phyloP scores from a whole-genome alignment of 1,140 invertebrate genomes.

The Adoxophyes honmai region DNA sequence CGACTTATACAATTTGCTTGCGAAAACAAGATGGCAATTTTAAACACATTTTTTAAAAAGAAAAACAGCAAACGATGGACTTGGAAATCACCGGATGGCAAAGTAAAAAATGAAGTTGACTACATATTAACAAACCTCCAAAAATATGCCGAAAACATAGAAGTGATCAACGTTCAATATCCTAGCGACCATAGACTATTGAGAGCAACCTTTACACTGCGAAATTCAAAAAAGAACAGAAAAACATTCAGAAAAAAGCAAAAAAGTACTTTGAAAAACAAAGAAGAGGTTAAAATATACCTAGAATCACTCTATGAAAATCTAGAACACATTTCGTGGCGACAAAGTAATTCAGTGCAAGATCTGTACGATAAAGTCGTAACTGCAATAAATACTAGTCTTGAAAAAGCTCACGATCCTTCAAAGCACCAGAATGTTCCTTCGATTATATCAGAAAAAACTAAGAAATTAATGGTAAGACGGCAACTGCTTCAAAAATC shows the following conservation, averaged over 20 bases:
- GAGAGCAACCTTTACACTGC: not conserved
- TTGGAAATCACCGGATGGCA: slow-evolving; percentile 24
- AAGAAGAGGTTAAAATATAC: slow-evolving; percentile 16
- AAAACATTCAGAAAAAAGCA: not conserved
- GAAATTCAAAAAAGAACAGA: no score
- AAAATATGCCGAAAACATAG: slow-evolving; percentile 14
- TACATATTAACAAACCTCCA: slow-evolving; percentile 24
- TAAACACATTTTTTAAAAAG: no score
- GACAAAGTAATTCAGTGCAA: no score
- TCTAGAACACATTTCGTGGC: no score
- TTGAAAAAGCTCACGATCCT: slow-evolving; percentile 1
- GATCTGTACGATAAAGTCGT: no score
- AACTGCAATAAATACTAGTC: not conserved
- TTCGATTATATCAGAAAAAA: slow-evolving; percentile 15
- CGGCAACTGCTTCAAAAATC: slow-evolving; percentile 22
- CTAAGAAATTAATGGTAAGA: slow-evolving; percentile 18
- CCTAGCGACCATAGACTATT: slow-evolving; percentile 19
- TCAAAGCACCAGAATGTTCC: not conserved
- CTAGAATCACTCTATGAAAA: slow-evolving; percentile 2
- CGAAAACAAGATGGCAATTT: no score
- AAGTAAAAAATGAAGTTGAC: slow-evolving; percentile 24
- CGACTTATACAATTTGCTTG: no score
- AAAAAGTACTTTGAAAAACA: slow-evolving; percentile 20
- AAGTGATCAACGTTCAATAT: slow-evolving; percentile 20
- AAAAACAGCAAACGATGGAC: slow-evolving; percentile 26